Conservation (phyloP, 2,888 invertebrate species). For the Allygus modestus region DNA sequence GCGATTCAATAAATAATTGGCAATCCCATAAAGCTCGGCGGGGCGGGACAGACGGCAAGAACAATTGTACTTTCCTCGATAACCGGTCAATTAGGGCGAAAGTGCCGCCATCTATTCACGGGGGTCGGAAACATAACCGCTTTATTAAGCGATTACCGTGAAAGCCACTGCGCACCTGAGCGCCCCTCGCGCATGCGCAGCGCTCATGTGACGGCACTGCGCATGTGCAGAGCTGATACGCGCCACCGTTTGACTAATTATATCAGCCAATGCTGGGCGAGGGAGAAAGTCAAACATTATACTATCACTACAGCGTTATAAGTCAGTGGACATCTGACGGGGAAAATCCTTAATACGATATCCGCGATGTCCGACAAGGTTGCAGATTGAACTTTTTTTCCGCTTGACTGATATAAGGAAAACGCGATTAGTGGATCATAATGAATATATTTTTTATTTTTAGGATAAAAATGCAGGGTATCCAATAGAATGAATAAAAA, state of each 20-base stretch:
- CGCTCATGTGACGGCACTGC: not conserved
- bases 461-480: no score
- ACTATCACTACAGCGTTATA: not conserved
- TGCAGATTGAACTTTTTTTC: no score
- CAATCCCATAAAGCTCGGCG: slow-evolving; percentile 36
- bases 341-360: not conserved
- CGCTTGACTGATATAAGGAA: no score
- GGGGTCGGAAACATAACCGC: slow-evolving; percentile 53
- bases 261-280: not conserved
- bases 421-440: no score
- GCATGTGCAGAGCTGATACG: slow-evolving; percentile 6
- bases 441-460: no score
- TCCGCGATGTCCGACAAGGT: no score
- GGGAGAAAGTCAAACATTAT: not conserved
- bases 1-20: slow-evolving; percentile 28
- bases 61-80: slow-evolving; percentile 49
- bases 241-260: not conserved
- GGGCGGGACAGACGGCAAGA: slow-evolving; percentile 25
- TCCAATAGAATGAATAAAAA: no score
- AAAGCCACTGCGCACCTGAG: slow-evolving; percentile 29
- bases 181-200: not conserved
- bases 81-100: slow-evolving; percentile 48
- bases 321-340: not conserved
- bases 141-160: slow-evolving; percentile 55
- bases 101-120: slow-evolving; percentile 16